These are phyloP conservation scores for Geococcyx californianus DNA, from an alignment of 2,113 vertebrate species.

Conservation along the genomic window DNA sequence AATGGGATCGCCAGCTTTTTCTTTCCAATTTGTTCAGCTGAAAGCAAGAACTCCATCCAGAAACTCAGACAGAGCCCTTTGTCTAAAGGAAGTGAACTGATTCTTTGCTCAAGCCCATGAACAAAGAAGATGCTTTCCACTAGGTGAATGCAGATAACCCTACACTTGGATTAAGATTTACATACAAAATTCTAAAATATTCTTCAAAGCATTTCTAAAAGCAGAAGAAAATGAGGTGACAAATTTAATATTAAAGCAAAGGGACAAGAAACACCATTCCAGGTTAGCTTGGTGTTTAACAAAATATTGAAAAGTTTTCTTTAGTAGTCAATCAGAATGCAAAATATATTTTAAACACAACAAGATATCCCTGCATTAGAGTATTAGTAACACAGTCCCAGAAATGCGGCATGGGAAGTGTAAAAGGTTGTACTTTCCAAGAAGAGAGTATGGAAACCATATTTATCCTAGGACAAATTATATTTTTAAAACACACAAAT, in stretches of 20 bases:
- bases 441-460: neutral
- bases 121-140: neutral
- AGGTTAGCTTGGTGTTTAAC: neutral
- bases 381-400: neutral
- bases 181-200: neutral
- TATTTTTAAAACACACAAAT: neutral
- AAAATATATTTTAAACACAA: neutral
- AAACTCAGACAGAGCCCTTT: conserved; percentile 3
- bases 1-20: neutral
- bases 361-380: neutral
- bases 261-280: neutral
- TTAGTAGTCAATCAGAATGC: neutral
- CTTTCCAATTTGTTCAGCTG: neutral
- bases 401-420: neutral
- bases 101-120: neutral
- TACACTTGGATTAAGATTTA: neutral
- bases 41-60: neutral
- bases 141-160: neutral
- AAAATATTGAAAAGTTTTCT: neutral
- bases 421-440: neutral
- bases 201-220: neutral
- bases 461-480: neutral
- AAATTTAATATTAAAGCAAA: neutral
- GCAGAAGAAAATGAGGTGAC: neutral
- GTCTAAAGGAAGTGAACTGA: conserved; percentile 29